Percentiles rank a stretch among this genome's conserved stretches.
These are phyloP conservation scores for Sylvilagus bachmani DNA, from an alignment of 2,113 vertebrate species.

Conservation along the genomic window DNA sequence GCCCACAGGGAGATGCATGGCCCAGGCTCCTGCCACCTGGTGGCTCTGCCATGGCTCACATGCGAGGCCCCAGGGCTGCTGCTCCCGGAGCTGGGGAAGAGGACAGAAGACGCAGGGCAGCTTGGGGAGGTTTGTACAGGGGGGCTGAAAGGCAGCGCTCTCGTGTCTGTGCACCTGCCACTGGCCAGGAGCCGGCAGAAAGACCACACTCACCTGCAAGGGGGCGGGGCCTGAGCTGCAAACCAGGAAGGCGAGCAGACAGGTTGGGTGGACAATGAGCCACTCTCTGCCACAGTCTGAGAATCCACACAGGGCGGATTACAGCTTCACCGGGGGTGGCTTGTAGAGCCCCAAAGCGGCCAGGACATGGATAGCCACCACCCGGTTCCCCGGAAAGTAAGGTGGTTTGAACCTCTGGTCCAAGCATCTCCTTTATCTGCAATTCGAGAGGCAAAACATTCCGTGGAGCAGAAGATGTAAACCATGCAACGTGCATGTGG, in stretches of 20 bases:
- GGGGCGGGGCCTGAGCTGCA: neutral
- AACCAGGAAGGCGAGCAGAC: neutral
- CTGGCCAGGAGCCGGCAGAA: neutral
- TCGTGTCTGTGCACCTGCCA: accelerated
- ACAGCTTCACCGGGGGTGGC: neutral
- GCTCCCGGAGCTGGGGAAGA: neutral
- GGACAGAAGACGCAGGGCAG: accelerated
- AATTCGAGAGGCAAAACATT: neutral
- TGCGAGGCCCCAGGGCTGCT: too few relatives aligned
- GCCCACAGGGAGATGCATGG: accelerated
- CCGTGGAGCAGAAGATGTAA: too few relatives aligned
- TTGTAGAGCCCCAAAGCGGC: neutral
- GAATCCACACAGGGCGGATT: neutral
- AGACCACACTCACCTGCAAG: neutral
- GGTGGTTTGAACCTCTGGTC: too few relatives aligned
- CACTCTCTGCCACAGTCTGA: neutral
- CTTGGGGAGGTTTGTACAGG: neutral
- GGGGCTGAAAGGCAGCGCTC: neutral
- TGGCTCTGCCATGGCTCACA: neutral
- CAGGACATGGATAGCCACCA: neutral
- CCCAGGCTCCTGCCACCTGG: neutral
- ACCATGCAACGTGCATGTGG: neutral
- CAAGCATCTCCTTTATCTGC: too few relatives aligned
- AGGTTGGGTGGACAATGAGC: neutral
- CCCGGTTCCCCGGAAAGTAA: neutral